A percentile compares a stretch with the other conserved stretches of the same genome.
Conservation (phyloP, 2,113 vertebrate genomes). For the Poicephalus gulielmi region DNA sequence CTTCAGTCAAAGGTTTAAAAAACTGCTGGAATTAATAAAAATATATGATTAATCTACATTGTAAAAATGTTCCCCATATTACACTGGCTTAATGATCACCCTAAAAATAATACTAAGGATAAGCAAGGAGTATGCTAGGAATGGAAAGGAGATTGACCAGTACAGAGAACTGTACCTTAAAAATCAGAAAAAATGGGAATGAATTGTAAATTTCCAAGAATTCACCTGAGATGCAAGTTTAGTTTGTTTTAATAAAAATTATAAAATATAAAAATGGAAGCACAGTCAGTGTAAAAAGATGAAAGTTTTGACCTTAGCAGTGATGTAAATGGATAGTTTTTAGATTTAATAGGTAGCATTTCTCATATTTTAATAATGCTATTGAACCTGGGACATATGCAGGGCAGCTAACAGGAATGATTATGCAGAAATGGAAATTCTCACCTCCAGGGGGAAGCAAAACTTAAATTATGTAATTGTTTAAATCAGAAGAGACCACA, state of each 20-base stretch:
- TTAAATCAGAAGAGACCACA: slow-evolving; percentile 35
- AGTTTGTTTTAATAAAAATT: neutral
- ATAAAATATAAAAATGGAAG: neutral
- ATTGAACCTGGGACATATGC: neutral
- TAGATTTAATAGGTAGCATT: neutral
- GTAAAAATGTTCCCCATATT: neutral
- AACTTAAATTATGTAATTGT: slow-evolving; percentile 64
- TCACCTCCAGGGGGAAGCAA: slow-evolving; percentile 65
- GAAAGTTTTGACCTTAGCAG: neutral
- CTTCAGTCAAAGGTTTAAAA: neutral
- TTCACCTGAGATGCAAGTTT: neutral
- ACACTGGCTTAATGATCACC: neutral
- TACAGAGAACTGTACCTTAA: neutral
- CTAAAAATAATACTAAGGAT: neutral
- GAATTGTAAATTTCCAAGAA: neutral
- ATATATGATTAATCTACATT: neutral
- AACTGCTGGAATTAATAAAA: neutral
- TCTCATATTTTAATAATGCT: neutral
- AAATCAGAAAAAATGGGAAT: neutral
- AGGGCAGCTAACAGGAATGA: neutral
- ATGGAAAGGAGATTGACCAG: neutral
- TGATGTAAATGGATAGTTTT: neutral
- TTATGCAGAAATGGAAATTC: slow-evolving; percentile 41
- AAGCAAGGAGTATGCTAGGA: neutral
- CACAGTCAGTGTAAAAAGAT: neutral